A percentile compares a stretch with the other conserved stretches of the same genome.
phyloP scores from a whole-genome alignment of 2,888 invertebrate genomes.

The Oligia strigilis region DNA sequence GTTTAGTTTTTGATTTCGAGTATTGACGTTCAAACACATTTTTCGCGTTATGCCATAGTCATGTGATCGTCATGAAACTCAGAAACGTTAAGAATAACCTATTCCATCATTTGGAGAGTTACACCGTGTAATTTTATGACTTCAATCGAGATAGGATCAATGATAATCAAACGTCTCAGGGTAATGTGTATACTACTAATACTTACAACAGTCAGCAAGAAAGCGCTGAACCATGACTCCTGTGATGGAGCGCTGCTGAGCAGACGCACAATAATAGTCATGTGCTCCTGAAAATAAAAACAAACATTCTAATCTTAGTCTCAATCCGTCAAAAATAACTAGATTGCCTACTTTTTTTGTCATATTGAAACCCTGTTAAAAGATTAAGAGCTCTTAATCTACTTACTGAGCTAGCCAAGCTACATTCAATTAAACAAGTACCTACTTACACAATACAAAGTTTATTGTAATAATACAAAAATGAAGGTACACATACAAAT shows the following conservation, averaged over 20 bases:
- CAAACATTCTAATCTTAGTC: not conserved
- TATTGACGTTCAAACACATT: not conserved
- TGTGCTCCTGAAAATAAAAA: conserved; percentile 71
- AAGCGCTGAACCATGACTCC: conserved; percentile 73
- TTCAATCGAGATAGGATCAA: not conserved
- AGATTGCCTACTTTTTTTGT: not conserved
- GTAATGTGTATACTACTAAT: not conserved
- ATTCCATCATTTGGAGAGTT: not conserved
- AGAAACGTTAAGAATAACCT: too few relatives aligned
- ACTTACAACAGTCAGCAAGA: conserved; percentile 77
- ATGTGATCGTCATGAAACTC: not conserved
- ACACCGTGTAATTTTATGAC: not conserved
- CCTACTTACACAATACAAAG: too few relatives aligned
- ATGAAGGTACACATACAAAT: too few relatives aligned
- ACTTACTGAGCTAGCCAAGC: too few relatives aligned
- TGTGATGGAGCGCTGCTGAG: conserved; percentile 67
- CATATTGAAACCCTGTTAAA: not conserved
- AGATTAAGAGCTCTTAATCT: too few relatives aligned
- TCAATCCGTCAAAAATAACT: not conserved
- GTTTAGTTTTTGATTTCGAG: not conserved
- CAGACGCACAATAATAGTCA: conserved; percentile 69
- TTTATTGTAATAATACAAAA: too few relatives aligned
- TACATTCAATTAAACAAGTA: too few relatives aligned
- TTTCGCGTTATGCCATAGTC: not conserved
- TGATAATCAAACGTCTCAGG: too few relatives aligned